These are phyloP conservation scores for Frankliniella fusca DNA, from an alignment of 2,888 invertebrate species.

Conservation along the genomic window DNA sequence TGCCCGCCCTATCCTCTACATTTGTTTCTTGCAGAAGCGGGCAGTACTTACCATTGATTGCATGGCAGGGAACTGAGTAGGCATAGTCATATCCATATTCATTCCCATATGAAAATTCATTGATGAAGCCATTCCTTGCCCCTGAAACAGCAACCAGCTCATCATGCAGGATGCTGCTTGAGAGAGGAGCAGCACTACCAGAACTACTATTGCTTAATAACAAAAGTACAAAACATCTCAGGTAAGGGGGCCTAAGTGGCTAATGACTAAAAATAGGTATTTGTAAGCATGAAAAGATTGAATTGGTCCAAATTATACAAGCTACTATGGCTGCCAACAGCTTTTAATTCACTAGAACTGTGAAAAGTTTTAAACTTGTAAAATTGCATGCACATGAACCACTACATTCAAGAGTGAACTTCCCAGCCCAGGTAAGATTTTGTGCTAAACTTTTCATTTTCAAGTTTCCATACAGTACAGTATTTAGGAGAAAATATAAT, in stretches of 20 bases:
- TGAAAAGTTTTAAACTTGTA: conserved; percentile 4
- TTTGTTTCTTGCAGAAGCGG: conserved; percentile 2
- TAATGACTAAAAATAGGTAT: background rate
- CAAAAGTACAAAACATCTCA: background rate
- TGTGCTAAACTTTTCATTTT: no score
- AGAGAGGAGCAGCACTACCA: background rate
- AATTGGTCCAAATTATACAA: no score
- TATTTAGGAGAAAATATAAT: no score
- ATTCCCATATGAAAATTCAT: conserved; percentile 27
- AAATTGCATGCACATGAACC: conserved; percentile 4
- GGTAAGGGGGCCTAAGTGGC: background rate
- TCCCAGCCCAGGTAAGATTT: no score
- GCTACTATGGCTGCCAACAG: background rate
- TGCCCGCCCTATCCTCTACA: background rate
- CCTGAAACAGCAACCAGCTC: conserved; percentile 49
- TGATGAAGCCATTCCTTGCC: conserved; percentile 46
- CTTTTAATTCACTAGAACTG: background rate
- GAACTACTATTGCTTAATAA: background rate
- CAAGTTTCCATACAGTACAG: no score
- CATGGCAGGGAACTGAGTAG: conserved; percentile 45
- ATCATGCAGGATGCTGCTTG: conserved; percentile 23
- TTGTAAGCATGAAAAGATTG: conserved; percentile 12
- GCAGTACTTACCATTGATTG: conserved; percentile 44
- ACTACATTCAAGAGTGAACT: no score
- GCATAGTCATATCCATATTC: conserved; percentile 25